A percentile compares a stretch with the other conserved stretches of the same genome.
Conservation (phyloP, 2,888 invertebrate species). For the Boloria euphrosyne region DNA sequence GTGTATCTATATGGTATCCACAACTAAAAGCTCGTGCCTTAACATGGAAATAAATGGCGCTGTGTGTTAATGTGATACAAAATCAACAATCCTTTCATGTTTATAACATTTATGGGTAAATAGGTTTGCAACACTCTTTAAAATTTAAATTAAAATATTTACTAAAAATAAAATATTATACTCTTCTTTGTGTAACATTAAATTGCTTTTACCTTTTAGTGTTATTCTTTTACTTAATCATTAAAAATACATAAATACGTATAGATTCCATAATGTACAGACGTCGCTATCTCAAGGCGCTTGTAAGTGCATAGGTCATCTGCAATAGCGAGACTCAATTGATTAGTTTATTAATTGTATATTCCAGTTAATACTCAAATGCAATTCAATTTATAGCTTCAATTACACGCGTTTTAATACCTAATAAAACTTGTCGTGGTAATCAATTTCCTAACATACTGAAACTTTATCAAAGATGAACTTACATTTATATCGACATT, state of each 20-base stretch:
- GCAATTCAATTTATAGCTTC: conserved; percentile 52
- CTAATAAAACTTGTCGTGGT: conserved; percentile 17
- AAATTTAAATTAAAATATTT: not conserved
- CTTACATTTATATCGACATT: not conserved
- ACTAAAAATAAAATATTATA: not conserved
- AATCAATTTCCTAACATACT: not conserved
- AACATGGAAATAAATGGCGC: no score
- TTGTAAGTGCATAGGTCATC: conserved; percentile 58
- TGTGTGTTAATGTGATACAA: no score
- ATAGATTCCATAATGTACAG: conserved; percentile 34
- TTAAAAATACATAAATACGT: conserved; percentile 25
- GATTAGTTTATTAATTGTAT: conserved; percentile 66
- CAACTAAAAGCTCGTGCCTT: no score
- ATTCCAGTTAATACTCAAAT: conserved; percentile 45
- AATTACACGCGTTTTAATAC: conserved; percentile 46
- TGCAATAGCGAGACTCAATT: conserved; percentile 64
- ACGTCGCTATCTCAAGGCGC: conserved; percentile 42
- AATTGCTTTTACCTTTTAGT: not conserved
- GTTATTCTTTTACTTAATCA: conserved; percentile 13
- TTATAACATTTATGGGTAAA: no score
- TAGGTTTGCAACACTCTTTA: not conserved
- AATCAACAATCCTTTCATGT: no score
- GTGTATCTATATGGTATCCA: no score
- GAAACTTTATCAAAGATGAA: not conserved
- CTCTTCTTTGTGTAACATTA: not conserved